phyloP scores from a whole-genome alignment of 2,797 vertebrate genomes.

The Urosaurus nigricauda region DNA sequence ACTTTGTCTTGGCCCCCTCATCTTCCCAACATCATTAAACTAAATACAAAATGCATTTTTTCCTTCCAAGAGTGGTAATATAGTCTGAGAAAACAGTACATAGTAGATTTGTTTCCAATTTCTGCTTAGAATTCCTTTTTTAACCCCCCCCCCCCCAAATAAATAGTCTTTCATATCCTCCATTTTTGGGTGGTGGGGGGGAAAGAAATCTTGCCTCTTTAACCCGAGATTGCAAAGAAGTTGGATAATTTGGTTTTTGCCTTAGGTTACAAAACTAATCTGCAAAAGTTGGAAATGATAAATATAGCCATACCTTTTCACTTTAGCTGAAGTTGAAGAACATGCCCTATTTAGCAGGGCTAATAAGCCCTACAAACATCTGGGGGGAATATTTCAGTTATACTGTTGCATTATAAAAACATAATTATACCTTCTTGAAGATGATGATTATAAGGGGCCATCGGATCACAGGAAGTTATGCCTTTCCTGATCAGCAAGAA shows the following conservation, averaged over 20 bases:
- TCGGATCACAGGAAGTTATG: not conserved
- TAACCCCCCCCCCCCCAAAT: not conserved
- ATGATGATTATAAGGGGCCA: not conserved
- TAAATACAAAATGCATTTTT: not conserved
- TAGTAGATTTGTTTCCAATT: not conserved
- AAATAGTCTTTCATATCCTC: not conserved
- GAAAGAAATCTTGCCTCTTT: not conserved
- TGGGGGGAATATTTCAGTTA: not conserved
- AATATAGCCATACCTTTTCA: not conserved
- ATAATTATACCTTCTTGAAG: conserved; percentile 6
- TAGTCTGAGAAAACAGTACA: not conserved
- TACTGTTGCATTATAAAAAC: not conserved
- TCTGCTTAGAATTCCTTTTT: not conserved
- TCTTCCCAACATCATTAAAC: not conserved
- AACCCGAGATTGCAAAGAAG: not conserved
- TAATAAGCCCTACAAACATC: conserved; percentile 1
- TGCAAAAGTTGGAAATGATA: conserved; percentile 4
- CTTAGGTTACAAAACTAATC: not conserved
- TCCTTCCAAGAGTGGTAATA: not conserved
- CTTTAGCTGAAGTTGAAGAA: not conserved
- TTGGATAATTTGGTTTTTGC: not conserved
- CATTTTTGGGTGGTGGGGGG: not conserved
- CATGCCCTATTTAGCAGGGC: not conserved
- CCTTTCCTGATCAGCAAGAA: not conserved
- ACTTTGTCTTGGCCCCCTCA: not conserved